phyloP scores from a whole-genome alignment of 2,797 vertebrate genomes.

The Pangasius djambal region DNA sequence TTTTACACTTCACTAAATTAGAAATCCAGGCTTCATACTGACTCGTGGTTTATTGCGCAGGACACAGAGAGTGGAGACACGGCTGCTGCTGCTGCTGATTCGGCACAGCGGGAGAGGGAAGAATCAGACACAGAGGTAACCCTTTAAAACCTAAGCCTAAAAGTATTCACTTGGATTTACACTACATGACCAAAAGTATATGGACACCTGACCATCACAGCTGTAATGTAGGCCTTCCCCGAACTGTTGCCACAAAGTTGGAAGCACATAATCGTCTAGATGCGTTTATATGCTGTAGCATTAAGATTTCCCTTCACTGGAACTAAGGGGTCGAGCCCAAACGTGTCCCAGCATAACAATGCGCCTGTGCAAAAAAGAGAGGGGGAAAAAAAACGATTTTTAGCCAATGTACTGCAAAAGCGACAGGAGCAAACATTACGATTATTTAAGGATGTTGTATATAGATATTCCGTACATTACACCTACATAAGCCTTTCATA shows the following conservation, averaged over 20 bases:
- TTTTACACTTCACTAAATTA: not conserved
- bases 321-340: too few species aligned
- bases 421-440: not conserved
- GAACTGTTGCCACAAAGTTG: too few species aligned
- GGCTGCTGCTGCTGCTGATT: not conserved
- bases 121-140: constrained; percentile 34
- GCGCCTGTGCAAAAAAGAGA: too few species aligned
- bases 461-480: not conserved
- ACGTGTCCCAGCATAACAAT: too few species aligned
- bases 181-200: too few species aligned
- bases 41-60: constrained; percentile 29
- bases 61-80: constrained; percentile 12
- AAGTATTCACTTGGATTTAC: not conserved
- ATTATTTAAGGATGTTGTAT: not conserved
- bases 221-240: too few species aligned
- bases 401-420: not conserved
- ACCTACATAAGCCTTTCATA: not conserved
- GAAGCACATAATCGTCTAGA: too few species aligned
- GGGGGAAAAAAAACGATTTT: not conserved
- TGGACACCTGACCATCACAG: too few species aligned
- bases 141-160: not conserved
- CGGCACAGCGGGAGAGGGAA: not conserved
- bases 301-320: too few species aligned
- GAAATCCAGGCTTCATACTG: not conserved
- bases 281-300: too few species aligned